Conservation (phyloP, 2,888 invertebrate species). For the Therioaphis trifolii region DNA sequence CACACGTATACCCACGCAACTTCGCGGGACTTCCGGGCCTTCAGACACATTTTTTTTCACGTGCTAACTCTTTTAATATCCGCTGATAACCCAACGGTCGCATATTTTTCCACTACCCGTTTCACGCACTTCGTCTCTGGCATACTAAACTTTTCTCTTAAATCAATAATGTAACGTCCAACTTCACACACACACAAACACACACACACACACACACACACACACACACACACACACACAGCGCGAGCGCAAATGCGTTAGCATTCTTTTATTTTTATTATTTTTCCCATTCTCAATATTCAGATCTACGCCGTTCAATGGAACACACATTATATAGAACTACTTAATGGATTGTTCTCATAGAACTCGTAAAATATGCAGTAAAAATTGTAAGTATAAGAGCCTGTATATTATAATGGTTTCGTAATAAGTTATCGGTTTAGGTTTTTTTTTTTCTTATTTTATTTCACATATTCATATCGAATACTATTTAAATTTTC, state of each 20-base stretch:
- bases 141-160: slow-evolving; percentile 17
- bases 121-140: background rate
- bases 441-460: too few relatives aligned
- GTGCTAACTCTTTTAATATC: slow-evolving; percentile 47
- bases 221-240: too few relatives aligned
- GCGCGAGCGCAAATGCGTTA: too few relatives aligned
- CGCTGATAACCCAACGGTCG: slow-evolving; percentile 10
- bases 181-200: too few relatives aligned
- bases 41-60: slow-evolving; percentile 24
- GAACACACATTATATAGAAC: background rate
- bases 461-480: too few relatives aligned
- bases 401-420: too few relatives aligned
- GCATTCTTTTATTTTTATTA: too few relatives aligned
- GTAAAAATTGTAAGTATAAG: background rate
- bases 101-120: background rate
- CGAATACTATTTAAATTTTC: too few relatives aligned
- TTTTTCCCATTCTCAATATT: background rate
- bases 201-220: too few relatives aligned
- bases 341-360: background rate
- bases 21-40: slow-evolving; percentile 18
- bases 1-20: background rate
- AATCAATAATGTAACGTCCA: slow-evolving; percentile 13
- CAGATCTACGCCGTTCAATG: background rate
- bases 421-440: too few relatives aligned
- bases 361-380: background rate